Percentiles rank a stretch among this genome's conserved stretches.
These are phyloP conservation scores for Steatocranus sp. DNA, from an alignment of 2,797 vertebrate genomes.

Conservation along the genomic window DNA sequence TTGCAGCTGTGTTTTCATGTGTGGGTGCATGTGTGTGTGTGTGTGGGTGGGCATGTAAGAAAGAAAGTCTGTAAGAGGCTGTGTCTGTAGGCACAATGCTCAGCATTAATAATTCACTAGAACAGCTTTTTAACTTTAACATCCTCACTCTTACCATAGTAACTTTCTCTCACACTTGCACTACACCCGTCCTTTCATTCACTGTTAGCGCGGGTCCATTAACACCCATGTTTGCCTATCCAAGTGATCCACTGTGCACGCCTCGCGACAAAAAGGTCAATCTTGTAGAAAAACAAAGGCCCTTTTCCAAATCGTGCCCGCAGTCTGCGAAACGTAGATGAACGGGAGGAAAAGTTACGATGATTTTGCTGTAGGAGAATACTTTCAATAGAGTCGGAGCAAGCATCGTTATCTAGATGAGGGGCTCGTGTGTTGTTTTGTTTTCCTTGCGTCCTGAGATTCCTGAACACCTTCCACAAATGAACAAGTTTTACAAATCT, in stretches of 20 bases:
- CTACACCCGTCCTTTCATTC: constrained; percentile 33
- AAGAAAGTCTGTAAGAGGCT: constrained; percentile 30
- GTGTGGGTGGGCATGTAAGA: not conserved
- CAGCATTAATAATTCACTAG: constrained; percentile 71
- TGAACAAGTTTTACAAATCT: not conserved
- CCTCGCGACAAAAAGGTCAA: constrained; percentile 9
- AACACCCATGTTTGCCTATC: not conserved
- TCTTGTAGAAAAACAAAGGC: constrained; percentile 37
- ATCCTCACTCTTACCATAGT: constrained; percentile 42
- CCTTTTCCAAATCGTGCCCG: not conserved
- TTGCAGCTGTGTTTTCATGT: constrained; percentile 68
- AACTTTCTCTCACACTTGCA: constrained; percentile 44
- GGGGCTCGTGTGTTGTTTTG: not conserved
- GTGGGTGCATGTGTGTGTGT: constrained; percentile 24
- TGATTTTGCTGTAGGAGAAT: not conserved
- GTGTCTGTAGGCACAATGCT: constrained; percentile 63
- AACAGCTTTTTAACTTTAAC: constrained; percentile 72
- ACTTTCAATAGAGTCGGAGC: not conserved
- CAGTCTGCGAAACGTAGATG: not conserved
- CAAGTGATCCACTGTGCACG: not conserved
- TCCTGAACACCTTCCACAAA: constrained; percentile 9
- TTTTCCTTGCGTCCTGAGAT: constrained; percentile 1
- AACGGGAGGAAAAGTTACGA: constrained; percentile 6
- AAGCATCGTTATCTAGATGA: not conserved
- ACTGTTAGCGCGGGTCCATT: constrained; percentile 20